Evolutionary conservation across 1,140 invertebrate species (phyloP).

Genomic region (Chlorops oryzae): DNA sequence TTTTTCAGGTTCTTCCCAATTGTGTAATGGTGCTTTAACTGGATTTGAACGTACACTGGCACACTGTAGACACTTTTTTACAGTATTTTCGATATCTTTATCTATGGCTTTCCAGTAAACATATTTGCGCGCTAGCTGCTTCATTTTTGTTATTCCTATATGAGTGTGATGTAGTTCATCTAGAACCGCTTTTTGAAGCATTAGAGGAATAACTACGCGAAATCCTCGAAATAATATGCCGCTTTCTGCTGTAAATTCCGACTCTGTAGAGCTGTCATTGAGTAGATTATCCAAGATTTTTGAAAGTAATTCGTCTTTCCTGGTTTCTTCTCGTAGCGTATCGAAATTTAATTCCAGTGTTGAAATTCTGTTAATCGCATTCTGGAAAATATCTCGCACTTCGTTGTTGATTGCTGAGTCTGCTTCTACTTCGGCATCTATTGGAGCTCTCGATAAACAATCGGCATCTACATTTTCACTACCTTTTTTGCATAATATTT

Average conservation of each 20-base stretch:
- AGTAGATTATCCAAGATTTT: background rate
- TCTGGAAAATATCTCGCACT: background rate
- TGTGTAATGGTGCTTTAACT: too few relatives aligned
- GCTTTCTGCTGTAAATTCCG: background rate
- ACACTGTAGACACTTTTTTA: background rate
- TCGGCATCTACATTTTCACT: constrained; percentile 28
- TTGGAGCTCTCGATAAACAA: constrained; percentile 1
- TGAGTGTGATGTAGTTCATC: constrained; percentile 47
- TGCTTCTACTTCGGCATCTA: background rate
- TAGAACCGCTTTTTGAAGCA: constrained; percentile 23
- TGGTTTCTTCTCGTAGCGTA: background rate
- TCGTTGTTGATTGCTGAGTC: background rate
- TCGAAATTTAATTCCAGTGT: constrained; percentile 3
- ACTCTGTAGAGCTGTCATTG: background rate
- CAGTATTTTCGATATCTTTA: constrained; percentile 39
- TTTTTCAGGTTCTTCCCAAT: too few relatives aligned
- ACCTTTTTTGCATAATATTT: background rate
- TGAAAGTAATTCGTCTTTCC: background rate
- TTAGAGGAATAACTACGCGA: constrained; percentile 26
- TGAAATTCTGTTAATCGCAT: background rate
- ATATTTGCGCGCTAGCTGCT: constrained; percentile 46
- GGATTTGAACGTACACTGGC: background rate
- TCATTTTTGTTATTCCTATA: constrained; percentile 50
- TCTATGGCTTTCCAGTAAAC: constrained; percentile 50
- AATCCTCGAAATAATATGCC: constrained; percentile 5